Base-by-base conservation (phyloP, 2,888 invertebrate genomes). In the Papilio demoleus region DNA sequence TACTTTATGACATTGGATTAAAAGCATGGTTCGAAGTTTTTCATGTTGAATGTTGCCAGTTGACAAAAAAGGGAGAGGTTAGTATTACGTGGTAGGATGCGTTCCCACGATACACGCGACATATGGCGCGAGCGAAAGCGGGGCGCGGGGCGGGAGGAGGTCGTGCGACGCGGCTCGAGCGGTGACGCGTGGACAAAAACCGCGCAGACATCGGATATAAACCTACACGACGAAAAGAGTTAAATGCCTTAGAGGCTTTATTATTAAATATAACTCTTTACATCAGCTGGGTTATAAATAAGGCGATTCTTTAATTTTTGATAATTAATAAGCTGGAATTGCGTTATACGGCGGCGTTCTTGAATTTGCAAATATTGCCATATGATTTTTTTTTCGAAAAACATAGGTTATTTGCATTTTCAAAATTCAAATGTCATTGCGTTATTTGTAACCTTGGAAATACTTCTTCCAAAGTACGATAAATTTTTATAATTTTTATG, bases 91-190 rank as follows among this genome's bases (percentile, higher is more conserved):
- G 65, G 79, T 78, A 76, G 81, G 86, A 85, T 85, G 83, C 87
- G 85, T 92, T 92, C 92, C 90, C 92, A 92, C 92, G 92, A 82
- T 88, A 84, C 85, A 85, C 84, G 88, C 88, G 91, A 87, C 92
- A 92, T 90, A 90, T 92, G 92, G 90, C 91, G 86, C 90, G 88
- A 84, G 90, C 86, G 47, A 19, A 22, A 19, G 47, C 22, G 22
- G 47, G 47, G 4, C 47, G 47, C 6, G 22, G 22, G 47, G 17
- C 42, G 42, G 4, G 42, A 5, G 42, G 17, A 31, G 31, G 38
- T 4, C 12, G 38, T 12, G 38, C 84, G 87, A 72, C 67, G 83
- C 84, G 85, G 84, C 85, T 83, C 83, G 86, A 83, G 86, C 88
- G 86, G 87, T 85, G 90, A 88, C 90, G 88, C 90, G 91, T 90